Evolutionary conservation across 2,797 vertebrate species (phyloP).

Genomic region (Choloepus didactylus): DNA sequence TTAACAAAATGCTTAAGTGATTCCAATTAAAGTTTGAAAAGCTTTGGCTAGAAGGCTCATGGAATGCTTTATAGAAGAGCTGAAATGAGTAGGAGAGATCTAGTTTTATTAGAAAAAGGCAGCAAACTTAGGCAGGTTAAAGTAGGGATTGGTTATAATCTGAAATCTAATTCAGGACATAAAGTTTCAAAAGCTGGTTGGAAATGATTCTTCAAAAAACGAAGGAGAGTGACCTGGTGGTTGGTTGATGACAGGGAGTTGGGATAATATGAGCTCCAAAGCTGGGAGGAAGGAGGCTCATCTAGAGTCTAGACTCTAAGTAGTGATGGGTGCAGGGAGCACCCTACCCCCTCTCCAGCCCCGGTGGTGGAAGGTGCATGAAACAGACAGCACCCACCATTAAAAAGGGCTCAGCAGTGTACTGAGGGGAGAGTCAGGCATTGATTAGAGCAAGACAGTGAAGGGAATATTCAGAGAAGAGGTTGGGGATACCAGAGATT

Average conservation of each 20-base stretch:
- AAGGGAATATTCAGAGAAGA: neutral
- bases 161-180: neutral
- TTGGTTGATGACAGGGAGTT: neutral
- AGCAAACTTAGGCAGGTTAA: neutral
- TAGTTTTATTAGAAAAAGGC: conserved; percentile 40
- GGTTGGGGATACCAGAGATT: neutral
- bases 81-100: neutral
- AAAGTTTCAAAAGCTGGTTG: neutral
- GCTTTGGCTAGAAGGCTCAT: neutral
- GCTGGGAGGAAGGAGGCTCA: neutral
- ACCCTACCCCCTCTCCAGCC: neutral
- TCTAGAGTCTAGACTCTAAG: neutral
- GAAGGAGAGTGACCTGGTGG: neutral
- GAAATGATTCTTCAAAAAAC: neutral
- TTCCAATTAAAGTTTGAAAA: conserved; percentile 44
- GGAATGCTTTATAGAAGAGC: neutral
- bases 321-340: neutral
- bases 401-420: neutral
- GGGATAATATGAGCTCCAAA: neutral
- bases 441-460: neutral
- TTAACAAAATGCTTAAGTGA: neutral
- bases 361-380: neutral
- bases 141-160: neutral
- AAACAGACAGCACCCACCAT: neutral
- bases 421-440: neutral